A percentile compares a stretch with the other conserved stretches of the same genome.
phyloP scores from a whole-genome alignment of 2,113 vertebrate species.

The Coturnix japonica region DNA sequence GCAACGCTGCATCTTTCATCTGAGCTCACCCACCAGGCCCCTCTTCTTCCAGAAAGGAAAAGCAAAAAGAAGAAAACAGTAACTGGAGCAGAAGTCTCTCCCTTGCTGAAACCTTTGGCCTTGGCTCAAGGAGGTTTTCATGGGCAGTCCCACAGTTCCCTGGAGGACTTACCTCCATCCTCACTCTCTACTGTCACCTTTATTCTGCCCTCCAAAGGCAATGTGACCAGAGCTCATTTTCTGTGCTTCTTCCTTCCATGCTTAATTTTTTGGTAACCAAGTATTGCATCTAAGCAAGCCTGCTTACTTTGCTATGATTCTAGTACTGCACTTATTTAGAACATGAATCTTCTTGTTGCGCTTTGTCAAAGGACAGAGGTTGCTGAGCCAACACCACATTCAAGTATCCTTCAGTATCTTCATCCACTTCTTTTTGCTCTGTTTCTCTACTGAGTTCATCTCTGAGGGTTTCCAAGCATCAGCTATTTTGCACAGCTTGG shows the following conservation, averaged over 20 bases:
- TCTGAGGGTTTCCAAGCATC: not conserved
- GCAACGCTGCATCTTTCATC: slow-evolving; percentile 32
- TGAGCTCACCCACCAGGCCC: not conserved
- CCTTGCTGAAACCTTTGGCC: slow-evolving; percentile 57
- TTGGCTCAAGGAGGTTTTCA: slow-evolving; percentile 40
- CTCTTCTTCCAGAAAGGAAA: slow-evolving; percentile 18
- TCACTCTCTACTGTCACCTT: not conserved
- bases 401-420: not conserved
- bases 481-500: not conserved
- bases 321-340: not conserved
- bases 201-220: not conserved
- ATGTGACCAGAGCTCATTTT: not conserved
- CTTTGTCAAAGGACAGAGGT: not conserved
- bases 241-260: not conserved
- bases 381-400: not conserved
- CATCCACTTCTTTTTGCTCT: not conserved
- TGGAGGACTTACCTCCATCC: slow-evolving; percentile 37
- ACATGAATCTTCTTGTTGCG: not conserved
- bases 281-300: not conserved
- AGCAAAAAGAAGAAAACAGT: not conserved
- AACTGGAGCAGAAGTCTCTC: slow-evolving; percentile 26
- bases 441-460: not conserved
- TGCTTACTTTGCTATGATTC: not conserved
- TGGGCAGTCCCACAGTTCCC: not conserved
- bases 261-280: not conserved